Percentiles rank a stretch among this genome's conserved stretches.
These are phyloP conservation scores for Bubo bubo DNA, from an alignment of 2,113 vertebrate species.

Conservation along the genomic window DNA sequence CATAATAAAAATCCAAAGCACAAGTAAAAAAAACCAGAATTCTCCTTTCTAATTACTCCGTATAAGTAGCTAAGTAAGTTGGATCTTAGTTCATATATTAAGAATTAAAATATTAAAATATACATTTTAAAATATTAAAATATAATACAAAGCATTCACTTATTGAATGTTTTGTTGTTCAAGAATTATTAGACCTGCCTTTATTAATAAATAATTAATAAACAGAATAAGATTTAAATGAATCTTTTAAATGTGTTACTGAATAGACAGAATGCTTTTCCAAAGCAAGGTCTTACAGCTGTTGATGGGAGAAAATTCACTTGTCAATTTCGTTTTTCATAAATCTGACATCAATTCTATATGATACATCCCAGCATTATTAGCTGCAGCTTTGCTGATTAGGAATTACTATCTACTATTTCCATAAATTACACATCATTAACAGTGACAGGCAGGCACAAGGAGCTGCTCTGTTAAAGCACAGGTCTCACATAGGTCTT, in stretches of 20 bases:
- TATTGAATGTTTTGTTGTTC: not conserved
- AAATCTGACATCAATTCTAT: not conserved
- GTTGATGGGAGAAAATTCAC: not conserved
- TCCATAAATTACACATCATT: constrained; percentile 56
- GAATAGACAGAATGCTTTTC: not conserved
- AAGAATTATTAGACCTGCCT: not conserved
- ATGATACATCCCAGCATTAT: constrained; percentile 9
- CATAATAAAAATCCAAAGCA: not conserved
- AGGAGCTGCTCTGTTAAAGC: not conserved
- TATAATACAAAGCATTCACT: not conserved
- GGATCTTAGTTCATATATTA: not conserved
- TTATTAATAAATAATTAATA: not conserved
- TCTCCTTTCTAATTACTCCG: not conserved
- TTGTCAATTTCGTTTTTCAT: constrained; percentile 25
- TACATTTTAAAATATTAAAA: not conserved
- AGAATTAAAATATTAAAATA: not conserved
- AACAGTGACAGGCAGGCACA: constrained; percentile 20
- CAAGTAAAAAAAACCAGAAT: not conserved
- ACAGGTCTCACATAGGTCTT: not conserved
- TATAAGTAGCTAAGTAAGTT: not conserved
- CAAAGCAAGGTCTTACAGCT: not conserved
- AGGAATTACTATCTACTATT: constrained; percentile 24
- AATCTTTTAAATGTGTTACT: not conserved
- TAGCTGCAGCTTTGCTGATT: constrained; percentile 33
- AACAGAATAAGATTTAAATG: not conserved